Evolutionary conservation across 2,888 invertebrate genomes (phyloP).

Genomic region (Athalia rosae): DNA sequence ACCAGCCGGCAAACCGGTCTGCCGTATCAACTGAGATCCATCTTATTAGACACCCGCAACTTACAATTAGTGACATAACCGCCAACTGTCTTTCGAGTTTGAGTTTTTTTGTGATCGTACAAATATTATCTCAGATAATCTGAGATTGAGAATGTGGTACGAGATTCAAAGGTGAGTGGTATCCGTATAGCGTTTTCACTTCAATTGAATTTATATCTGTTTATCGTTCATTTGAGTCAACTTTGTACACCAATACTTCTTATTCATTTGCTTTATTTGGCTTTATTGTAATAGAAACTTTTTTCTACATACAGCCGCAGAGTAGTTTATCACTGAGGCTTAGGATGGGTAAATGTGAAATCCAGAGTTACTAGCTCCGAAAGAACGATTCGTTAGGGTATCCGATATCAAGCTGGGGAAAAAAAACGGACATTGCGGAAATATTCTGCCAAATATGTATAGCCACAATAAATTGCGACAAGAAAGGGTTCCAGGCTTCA

Average conservation of each 20-base stretch:
- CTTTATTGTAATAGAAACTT: not conserved
- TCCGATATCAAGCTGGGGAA: conserved; percentile 17
- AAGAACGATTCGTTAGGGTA: not conserved
- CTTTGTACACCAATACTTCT: conserved; percentile 10
- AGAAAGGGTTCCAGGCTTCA: conserved; percentile 7
- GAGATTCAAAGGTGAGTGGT: conserved; percentile 28
- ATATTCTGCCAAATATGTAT: conserved; percentile 24
- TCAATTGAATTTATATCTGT: conserved; percentile 17
- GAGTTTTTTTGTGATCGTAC: conserved; percentile 7
- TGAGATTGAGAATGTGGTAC: conserved; percentile 30
- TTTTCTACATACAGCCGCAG: not conserved
- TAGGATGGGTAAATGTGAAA: not conserved
- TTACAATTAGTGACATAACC: conserved; percentile 14
- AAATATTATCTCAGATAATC: conserved; percentile 12
- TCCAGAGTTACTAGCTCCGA: not conserved
- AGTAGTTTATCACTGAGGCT: conserved; percentile 17
- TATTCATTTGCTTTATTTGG: conserved; percentile 11
- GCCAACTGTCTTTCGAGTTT: conserved; percentile 12
- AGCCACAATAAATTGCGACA: not conserved
- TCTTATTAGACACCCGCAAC: not conserved
- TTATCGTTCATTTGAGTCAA: conserved; percentile 13
- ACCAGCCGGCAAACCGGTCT: not conserved
- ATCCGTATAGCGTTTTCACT: conserved; percentile 7
- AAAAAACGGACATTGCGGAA: not conserved
- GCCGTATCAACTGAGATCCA: conserved; percentile 8